Conservation (phyloP, 2,888 invertebrate genomes). For the Merodon equestris region DNA sequence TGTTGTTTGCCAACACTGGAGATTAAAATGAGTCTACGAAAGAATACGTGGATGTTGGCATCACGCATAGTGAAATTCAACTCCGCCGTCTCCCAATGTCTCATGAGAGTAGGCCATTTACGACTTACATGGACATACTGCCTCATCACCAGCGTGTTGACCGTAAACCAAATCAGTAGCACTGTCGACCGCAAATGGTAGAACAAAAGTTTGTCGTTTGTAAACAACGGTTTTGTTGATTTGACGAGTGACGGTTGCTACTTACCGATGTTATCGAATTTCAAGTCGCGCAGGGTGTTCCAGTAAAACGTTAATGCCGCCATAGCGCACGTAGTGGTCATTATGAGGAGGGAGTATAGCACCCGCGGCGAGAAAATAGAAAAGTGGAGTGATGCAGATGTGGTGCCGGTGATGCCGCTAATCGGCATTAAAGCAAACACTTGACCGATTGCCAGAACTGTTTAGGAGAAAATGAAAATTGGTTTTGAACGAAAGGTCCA, state of each 20-base stretch:
- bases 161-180: conserved; percentile 69
- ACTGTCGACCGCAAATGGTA: conserved; percentile 42
- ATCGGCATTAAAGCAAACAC: conserved; percentile 80
- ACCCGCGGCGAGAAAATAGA: conserved; percentile 44
- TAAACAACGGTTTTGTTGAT: not conserved
- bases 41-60: conserved; percentile 34
- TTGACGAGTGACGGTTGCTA: not conserved
- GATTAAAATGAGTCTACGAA: conserved; percentile 45
- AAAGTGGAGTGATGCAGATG: conserved; percentile 73
- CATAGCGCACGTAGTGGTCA: conserved; percentile 43
- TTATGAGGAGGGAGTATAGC: conserved; percentile 45
- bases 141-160: conserved; percentile 62
- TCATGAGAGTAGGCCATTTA: conserved; percentile 79
- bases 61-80: conserved; percentile 40
- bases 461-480: conserved; percentile 6
- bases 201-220: conserved; percentile 13
- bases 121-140: conserved; percentile 78
- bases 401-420: conserved; percentile 76
- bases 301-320: conserved; percentile 56
- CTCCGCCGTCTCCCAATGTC: conserved; percentile 78
- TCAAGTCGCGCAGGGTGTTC: conserved; percentile 56
- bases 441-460: conserved; percentile 78
- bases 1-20: conserved; percentile 79
- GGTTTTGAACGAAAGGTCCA: not conserved
- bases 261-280: conserved; percentile 60